Evolutionary conservation across 1,140 invertebrate genomes (phyloP).

Genomic region (Amyelois transitella): DNA sequence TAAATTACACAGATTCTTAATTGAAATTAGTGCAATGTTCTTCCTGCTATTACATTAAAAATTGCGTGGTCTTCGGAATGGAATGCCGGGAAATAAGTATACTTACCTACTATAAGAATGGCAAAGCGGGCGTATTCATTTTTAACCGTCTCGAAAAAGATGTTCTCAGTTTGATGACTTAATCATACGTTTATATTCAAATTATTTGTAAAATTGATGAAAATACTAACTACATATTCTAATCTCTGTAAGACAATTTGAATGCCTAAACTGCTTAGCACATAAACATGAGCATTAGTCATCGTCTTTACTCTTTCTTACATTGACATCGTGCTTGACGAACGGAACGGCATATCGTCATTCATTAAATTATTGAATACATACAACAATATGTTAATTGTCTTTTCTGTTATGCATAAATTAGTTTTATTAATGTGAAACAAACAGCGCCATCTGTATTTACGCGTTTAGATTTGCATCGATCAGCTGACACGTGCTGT

Average conservation of each 20-base stretch:
- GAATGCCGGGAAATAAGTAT: background rate
- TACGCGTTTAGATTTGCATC: background rate
- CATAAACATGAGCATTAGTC: no score
- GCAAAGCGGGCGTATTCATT: background rate
- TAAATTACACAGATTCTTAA: background rate
- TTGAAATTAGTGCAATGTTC: background rate
- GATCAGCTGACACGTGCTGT: constrained; percentile 12
- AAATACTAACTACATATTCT: no score
- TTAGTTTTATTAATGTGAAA: background rate
- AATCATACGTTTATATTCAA: no score
- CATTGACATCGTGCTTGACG: background rate
- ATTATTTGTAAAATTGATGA: no score
- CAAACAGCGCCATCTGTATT: constrained; percentile 17
- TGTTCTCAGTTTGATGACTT: no score
- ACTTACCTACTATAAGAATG: background rate
- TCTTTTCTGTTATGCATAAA: background rate
- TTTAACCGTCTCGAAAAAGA: background rate
- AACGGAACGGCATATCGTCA: background rate
- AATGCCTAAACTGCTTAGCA: no score
- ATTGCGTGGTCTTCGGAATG: background rate
- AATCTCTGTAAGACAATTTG: no score
- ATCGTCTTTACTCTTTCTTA: background rate
- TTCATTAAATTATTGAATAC: background rate
- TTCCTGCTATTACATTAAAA: background rate
- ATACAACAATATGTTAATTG: background rate